A percentile compares a stretch with the other conserved stretches of the same genome.
phyloP scores from a whole-genome alignment of 2,113 vertebrate genomes.

The Butastur rufipennis region DNA sequence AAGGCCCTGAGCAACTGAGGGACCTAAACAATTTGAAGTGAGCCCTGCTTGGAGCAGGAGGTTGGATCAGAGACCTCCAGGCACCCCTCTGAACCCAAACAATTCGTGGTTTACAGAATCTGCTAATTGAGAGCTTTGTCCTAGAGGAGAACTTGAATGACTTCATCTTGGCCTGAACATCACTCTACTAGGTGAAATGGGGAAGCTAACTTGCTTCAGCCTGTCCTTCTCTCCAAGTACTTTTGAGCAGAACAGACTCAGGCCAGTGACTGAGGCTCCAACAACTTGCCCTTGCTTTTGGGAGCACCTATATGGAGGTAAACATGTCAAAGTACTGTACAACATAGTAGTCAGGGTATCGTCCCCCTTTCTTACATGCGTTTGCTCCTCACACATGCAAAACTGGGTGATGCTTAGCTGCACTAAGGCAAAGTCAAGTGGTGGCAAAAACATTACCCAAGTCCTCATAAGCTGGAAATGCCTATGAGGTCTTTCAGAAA shows the following conservation, averaged over 20 bases:
- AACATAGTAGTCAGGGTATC: too few relatives aligned
- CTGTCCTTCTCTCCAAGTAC: neutral
- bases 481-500: neutral
- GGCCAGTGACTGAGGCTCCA: neutral
- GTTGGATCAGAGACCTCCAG: neutral
- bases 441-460: neutral
- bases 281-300: neutral
- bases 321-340: neutral
- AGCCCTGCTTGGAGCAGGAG: neutral
- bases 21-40: neutral
- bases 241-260: neutral
- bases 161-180: neutral
- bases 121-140: neutral
- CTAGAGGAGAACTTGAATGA: neutral
- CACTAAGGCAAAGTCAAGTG: neutral
- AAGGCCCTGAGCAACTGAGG: neutral
- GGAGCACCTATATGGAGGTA: neutral
- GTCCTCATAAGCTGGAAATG: neutral
- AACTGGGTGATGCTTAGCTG: neutral
- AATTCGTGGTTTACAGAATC: neutral
- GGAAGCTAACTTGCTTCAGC: neutral
- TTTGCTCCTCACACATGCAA: neutral
- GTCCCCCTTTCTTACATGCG: fast-evolving
- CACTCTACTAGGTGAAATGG: neutral
- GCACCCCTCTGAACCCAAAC: neutral